Base-by-base conservation (phyloP, 2,888 invertebrate genomes). In the Bembecia ichneumoniformis region DNA sequence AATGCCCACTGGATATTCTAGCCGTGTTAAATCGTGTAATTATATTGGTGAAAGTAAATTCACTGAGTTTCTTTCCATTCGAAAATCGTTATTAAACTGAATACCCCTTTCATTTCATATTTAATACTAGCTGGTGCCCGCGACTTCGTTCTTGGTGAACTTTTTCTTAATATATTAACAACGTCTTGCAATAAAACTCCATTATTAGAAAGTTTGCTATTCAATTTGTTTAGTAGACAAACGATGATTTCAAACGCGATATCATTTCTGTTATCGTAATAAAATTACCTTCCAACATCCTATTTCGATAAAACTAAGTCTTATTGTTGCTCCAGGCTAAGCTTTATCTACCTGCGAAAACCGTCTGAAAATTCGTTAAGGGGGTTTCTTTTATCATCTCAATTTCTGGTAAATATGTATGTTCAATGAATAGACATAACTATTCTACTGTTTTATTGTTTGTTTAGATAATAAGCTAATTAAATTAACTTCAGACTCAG, bases 1-100 rank as follows among this genome's bases (percentile, higher is more conserved):
- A n/a, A n/a, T n/a, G n/a, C n/a, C n/a, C n/a, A 28, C 28, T 28
- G 7, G 28, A 28, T 28, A 28, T 28, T 28, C 28, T 28, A 28
- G 28, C 28, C 28, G 28, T 28, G 28, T 28, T 28, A 28, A 28
- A 28, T 28, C 9, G 28, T 28, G 28, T 28, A 76, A 69, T 73
- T 69, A 62, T 71, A 74, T 73, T 58, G 77, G 83, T 77, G 83
- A 84, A 83, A 83, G 82, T 82, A 60, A 71, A 76, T 80, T 75
- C 73, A 77, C 76, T 69, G 77, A 81, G 28, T 28, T 28, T 28
- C 28, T 9, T 28, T 28, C 28, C 28, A 28, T 7, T 28, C 28
- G 9, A 28, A 28, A 9, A 28, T 28, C 28, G 5, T 28, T 28
- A 28, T 28, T 28, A 28, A 28, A 7, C 20, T 28, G 20, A 5